phyloP scores from a whole-genome alignment of 2,113 vertebrate species.

The Phyllostomus hastatus region DNA sequence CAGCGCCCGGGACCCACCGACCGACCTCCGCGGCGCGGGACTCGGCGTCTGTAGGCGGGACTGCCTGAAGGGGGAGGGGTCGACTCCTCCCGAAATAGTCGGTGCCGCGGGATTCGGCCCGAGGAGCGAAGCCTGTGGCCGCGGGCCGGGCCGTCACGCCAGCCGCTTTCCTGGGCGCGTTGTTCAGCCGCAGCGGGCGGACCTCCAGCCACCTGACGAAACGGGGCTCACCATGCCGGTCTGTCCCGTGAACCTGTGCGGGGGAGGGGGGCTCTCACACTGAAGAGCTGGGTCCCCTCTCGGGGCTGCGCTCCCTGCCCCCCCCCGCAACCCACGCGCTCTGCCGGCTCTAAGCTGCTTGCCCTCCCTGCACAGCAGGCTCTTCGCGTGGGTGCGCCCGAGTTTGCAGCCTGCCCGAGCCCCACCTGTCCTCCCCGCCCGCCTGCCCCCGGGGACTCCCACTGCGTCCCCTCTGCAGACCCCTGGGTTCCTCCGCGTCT shows the following conservation, averaged over 20 bases:
- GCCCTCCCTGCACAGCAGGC: neutral
- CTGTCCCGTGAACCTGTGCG: neutral
- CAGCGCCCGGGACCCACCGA: neutral
- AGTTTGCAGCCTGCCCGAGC: neutral
- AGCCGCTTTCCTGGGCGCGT: neutral
- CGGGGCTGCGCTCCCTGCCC: neutral
- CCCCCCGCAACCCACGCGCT: neutral
- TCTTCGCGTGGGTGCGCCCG: neutral
- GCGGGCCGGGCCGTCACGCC: neutral
- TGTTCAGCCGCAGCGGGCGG: neutral
- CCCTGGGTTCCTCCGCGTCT: neutral
- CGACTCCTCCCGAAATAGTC: neutral
- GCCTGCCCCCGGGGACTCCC: neutral
- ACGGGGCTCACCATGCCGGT: neutral
- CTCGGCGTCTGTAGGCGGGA: neutral
- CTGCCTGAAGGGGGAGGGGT: neutral
- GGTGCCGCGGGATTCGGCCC: neutral
- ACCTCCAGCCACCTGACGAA: neutral
- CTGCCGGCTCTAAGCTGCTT: neutral
- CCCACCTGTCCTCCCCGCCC: neutral
- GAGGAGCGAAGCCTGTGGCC: neutral
- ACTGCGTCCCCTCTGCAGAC: neutral
- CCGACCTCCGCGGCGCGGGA: neutral
- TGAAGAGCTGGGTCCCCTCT: neutral
- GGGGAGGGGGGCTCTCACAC: neutral